Conservation (phyloP, 2,797 vertebrate species). For the Toxotes lorentzi region DNA sequence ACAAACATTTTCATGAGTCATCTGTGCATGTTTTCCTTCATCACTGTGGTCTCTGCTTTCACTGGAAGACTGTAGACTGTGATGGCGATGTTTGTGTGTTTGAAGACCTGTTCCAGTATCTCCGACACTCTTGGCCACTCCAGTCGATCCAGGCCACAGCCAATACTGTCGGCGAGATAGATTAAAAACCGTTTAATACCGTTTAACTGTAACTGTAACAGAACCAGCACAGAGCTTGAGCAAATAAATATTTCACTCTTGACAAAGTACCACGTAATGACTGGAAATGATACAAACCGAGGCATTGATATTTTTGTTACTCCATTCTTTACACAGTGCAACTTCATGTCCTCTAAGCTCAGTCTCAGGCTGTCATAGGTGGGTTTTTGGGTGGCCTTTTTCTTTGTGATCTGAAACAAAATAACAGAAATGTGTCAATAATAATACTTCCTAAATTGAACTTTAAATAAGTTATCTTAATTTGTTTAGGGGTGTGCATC, state of each 20-base stretch:
- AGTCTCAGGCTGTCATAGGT: constrained; percentile 86
- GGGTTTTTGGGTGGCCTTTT: constrained; percentile 89
- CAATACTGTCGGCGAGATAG: constrained; percentile 86
- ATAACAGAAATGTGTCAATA: background rate
- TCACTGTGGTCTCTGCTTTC: constrained; percentile 63
- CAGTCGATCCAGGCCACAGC: constrained; percentile 93
- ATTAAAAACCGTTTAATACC: background rate
- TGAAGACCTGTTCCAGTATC: constrained; percentile 91
- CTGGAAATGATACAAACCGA: constrained; percentile 81
- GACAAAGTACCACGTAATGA: background rate
- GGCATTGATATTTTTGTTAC: constrained; percentile 93
- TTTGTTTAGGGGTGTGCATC: background rate
- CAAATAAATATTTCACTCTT: background rate
- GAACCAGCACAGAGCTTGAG: background rate
- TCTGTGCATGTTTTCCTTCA: constrained; percentile 55
- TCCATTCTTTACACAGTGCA: constrained; percentile 86
- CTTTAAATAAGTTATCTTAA: background rate
- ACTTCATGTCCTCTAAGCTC: constrained; percentile 93
- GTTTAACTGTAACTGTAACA: background rate
- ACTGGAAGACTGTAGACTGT: constrained; percentile 89
- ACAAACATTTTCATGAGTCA: constrained; percentile 30
- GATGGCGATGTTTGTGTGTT: constrained; percentile 87
- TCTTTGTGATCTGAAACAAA: constrained; percentile 90
- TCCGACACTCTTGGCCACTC: constrained; percentile 88
- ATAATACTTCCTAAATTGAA: background rate